Percentiles rank a stretch among this genome's conserved stretches.
phyloP scores from a whole-genome alignment of 2,113 vertebrate genomes.

The Pitta sordida region DNA sequence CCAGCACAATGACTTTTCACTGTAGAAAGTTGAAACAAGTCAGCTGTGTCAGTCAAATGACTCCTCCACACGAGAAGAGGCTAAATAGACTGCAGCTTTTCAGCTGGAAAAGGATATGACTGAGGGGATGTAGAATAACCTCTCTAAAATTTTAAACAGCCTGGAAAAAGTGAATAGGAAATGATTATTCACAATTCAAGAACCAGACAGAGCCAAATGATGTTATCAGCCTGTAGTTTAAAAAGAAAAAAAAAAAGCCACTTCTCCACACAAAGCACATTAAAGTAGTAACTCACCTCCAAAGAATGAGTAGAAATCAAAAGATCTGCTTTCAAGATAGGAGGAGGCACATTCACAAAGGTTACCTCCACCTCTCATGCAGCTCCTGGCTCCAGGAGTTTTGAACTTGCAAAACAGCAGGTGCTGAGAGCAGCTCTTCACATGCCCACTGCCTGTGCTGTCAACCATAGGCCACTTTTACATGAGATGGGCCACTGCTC shows the following conservation, averaged over 20 bases:
- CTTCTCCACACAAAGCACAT: not conserved
- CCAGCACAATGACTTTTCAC: not conserved
- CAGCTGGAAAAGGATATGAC: not conserved
- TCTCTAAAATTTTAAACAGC: constrained; percentile 30
- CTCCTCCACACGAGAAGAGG: not conserved
- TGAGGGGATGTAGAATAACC: not conserved
- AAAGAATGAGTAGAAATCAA: not conserved
- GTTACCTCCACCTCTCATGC: not conserved
- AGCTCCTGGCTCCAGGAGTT: not conserved
- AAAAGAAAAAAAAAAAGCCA: not conserved
- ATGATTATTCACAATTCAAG: constrained; percentile 13
- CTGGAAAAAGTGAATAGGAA: constrained; percentile 21
- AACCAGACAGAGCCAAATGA: not conserved
- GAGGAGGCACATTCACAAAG: not conserved
- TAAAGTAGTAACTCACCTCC: not conserved
- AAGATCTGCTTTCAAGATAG: not conserved
- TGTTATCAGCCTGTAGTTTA: not conserved
- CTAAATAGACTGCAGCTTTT: not conserved
- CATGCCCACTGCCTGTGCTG: not conserved
- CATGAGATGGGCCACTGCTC: not conserved
- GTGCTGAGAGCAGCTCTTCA: not conserved
- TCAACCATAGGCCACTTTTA: not conserved
- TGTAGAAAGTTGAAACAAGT: not conserved
- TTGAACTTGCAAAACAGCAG: not conserved
- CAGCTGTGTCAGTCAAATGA: not conserved